phyloP scores from a whole-genome alignment of 2,113 vertebrate genomes.

The Aepyceros melampus region DNA sequence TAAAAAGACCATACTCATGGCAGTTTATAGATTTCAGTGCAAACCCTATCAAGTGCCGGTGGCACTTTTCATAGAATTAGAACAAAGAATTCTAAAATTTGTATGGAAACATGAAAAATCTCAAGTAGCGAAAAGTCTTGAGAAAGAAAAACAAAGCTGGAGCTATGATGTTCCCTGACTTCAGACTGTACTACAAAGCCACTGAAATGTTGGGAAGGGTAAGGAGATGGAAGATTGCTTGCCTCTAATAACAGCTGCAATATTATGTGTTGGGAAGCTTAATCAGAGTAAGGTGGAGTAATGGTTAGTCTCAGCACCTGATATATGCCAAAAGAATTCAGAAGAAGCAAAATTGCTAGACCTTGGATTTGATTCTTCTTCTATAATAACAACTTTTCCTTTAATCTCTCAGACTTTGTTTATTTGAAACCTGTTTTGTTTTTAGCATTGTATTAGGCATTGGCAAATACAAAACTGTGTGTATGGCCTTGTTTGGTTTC shows the following conservation, averaged over 20 bases:
- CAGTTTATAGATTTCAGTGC: background rate
- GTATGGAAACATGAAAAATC: background rate
- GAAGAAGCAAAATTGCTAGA: background rate
- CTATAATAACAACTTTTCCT: background rate
- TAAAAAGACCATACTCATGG: background rate
- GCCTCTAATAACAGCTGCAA: background rate
- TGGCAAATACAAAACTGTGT: background rate
- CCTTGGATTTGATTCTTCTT: background rate
- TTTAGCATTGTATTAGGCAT: background rate
- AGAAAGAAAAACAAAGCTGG: background rate
- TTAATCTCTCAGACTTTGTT: background rate
- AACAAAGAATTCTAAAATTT: background rate
- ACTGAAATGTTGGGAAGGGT: background rate
- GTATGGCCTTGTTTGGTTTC: background rate
- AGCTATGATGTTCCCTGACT: background rate
- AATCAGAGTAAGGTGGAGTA: background rate
- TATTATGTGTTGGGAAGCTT: background rate
- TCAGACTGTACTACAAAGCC: background rate
- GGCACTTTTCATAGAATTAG: background rate
- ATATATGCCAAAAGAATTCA: background rate
- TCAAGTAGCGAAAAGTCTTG: background rate
- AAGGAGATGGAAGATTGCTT: background rate
- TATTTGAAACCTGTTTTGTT: background rate
- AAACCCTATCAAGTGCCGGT: background rate
- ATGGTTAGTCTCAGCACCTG: background rate